Conservation (phyloP, 2,888 invertebrate genomes). For the Rhagonycha lutea region DNA sequence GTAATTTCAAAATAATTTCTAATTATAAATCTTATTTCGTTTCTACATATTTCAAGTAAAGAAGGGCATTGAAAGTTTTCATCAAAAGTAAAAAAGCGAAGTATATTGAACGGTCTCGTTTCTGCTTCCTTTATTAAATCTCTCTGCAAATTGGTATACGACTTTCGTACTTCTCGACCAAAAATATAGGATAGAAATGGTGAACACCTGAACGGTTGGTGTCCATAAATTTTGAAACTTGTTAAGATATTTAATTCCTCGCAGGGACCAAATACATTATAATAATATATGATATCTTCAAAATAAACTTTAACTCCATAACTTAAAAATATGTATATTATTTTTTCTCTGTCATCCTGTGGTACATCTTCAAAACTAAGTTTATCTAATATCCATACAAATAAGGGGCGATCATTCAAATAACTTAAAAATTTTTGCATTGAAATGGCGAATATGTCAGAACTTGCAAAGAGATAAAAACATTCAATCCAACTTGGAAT, state of each 20-base stretch:
- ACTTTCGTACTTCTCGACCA: background rate
- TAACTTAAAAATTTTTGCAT: background rate
- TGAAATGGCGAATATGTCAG: background rate
- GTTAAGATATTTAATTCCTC: background rate
- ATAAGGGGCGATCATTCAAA: background rate
- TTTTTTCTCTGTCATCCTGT: slow-evolving; percentile 11
- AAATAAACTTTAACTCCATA: slow-evolving; percentile 8
- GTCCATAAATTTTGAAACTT: background rate
- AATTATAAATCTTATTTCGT: slow-evolving; percentile 36
- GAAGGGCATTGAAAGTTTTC: slow-evolving; percentile 31
- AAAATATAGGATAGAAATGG: slow-evolving; percentile 9
- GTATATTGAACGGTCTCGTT: too few relatives aligned
- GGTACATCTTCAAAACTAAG: background rate
- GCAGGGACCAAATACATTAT: background rate
- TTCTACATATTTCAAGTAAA: slow-evolving; percentile 41
- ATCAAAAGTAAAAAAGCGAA: background rate
- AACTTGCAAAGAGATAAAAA: slow-evolving; percentile 20
- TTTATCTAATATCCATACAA: background rate
- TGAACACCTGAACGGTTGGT: background rate
- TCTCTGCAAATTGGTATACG: background rate
- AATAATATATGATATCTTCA: slow-evolving; percentile 6
- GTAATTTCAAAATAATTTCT: slow-evolving; percentile 26
- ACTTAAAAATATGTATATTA: slow-evolving; percentile 17
- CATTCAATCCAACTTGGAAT: slow-evolving; percentile 12
- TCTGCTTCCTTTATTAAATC: background rate